Conservation (phyloP, 2,888 invertebrate genomes). For the Blomia tropicalis region DNA sequence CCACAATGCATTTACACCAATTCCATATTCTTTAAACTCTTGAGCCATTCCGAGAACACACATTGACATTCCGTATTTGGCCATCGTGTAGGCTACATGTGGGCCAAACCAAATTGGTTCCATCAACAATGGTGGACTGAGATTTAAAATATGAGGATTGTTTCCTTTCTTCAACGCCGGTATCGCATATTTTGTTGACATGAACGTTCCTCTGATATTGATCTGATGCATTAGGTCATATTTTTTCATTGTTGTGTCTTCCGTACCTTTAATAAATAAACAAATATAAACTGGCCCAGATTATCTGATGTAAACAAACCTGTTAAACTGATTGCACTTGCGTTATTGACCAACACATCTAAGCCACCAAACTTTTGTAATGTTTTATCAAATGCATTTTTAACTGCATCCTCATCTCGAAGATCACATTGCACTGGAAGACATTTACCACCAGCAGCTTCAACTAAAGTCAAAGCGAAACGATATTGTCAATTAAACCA, state of each 20-base stretch:
- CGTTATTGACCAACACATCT: conserved; percentile 86
- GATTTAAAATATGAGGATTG: conserved; percentile 83
- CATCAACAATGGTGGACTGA: conserved; percentile 85
- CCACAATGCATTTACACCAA: conserved; percentile 92
- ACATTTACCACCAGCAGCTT: conserved; percentile 66
- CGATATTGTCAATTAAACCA: conserved; percentile 15
- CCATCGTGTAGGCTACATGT: conserved; percentile 95
- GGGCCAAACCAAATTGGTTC: conserved; percentile 72
- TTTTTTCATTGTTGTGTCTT: conserved; percentile 76
- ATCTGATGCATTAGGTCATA: conserved; percentile 91
- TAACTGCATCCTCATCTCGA: conserved; percentile 58
- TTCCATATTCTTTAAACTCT: conserved; percentile 62
- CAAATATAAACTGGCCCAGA: conserved; percentile 34
- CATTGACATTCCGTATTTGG: conserved; percentile 98
- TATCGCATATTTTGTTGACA: conserved; percentile 78
- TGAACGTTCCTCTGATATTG: conserved; percentile 83
- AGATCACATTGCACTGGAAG: conserved; percentile 76
- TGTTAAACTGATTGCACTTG: conserved; percentile 63
- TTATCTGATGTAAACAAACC: conserved; percentile 33
- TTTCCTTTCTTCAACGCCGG: conserved; percentile 68
- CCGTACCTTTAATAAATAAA: conserved; percentile 41
- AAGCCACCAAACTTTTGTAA: conserved; percentile 81
- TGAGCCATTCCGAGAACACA: conserved; percentile 92
- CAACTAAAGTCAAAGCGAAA: conserved; percentile 54
- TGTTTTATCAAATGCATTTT: conserved; percentile 53